Evolutionary conservation across 1,140 invertebrate species (phyloP).

Genomic region (Neelides sp.): DNA sequence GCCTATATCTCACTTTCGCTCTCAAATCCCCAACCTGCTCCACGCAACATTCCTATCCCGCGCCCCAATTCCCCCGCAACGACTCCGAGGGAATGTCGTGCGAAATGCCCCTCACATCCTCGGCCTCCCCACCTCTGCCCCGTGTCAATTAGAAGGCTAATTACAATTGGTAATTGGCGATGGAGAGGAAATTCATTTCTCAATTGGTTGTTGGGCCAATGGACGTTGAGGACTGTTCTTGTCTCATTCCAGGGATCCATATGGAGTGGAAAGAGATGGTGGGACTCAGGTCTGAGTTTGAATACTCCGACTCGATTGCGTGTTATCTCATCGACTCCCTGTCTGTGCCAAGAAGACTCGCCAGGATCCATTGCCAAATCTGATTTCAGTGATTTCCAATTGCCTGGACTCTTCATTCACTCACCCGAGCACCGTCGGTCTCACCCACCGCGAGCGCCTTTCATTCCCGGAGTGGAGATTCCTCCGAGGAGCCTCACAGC

Average conservation of each 20-base stretch:
- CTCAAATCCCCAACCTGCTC: constrained; percentile 3
- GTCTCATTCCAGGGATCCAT: constrained; percentile 14
- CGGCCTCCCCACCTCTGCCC: neutral
- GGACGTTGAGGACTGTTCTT: constrained; percentile 15
- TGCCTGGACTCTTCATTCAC: constrained; percentile 18
- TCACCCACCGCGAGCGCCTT: no score
- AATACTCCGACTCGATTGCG: no score
- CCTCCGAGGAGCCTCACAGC: no score
- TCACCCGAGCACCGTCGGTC: no score
- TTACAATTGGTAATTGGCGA: neutral
- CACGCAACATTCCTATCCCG: neutral
- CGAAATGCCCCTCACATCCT: neutral
- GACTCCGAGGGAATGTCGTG: neutral
- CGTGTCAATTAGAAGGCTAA: neutral
- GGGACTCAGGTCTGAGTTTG: no score
- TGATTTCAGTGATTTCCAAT: constrained; percentile 21
- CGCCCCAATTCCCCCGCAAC: neutral
- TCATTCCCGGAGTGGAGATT: no score
- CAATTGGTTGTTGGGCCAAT: neutral
- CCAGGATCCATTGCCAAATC: constrained; percentile 24
- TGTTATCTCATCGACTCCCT: constrained; percentile 20
- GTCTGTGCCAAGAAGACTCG: constrained; percentile 26
- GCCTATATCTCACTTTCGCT: no score
- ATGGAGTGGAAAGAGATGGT: constrained; percentile 11
- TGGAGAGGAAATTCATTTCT: constrained; percentile 1